Base-by-base conservation (phyloP, 2,797 vertebrate species). In the Thamnophis elegans region DNA sequence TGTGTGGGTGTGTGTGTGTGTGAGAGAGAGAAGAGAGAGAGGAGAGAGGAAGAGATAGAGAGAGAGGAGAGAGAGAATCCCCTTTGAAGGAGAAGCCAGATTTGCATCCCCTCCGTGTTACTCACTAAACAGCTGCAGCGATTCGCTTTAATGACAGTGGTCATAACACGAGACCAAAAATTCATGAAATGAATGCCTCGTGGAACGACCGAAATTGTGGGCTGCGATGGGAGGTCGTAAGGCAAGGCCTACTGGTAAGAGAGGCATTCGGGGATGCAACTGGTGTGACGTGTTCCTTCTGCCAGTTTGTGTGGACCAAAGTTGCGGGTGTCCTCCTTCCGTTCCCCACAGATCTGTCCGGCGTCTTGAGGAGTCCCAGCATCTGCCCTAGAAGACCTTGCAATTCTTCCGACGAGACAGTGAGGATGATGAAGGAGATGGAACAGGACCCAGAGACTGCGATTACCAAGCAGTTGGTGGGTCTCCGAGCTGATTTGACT, bases 31-130 rank as follows among this genome's bases (percentile, higher is more conserved):
- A n/a, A 42, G 42, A 42, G 42, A 42, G 42, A 42, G 42, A 42
- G 42, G 42, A 2, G 42, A 42, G 42, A 4, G 42, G n/a, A n/a
- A n/a, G n/a, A 36, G 32, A 36, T 32, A 42, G 42, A 42, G 42
- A 42, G 42, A 42, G 42, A 42, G 42, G 42, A 2, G 42, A 42
- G 42, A 4, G 42, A 42, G 42, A 3, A 4, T 42, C 42, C 42
- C 42, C 42, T 42, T 42, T 42, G 42, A 42, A 4, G 42, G 42
- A 28, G 5, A 36, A 73, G 13, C n/a, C 14, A 2, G 6, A 73
- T 73, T 73, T 2, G 1, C 16, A 16, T 3, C 62, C 5, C 28
- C 2, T 0, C 13, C 12, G 2, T 4, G 26, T 28, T 62, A 1
- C 60, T 28, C 4, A 0, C 26, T 28, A 28, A 62, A 62, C 26